phyloP scores from a whole-genome alignment of 2,888 invertebrate species.

The Himalopsyche tibetana region DNA sequence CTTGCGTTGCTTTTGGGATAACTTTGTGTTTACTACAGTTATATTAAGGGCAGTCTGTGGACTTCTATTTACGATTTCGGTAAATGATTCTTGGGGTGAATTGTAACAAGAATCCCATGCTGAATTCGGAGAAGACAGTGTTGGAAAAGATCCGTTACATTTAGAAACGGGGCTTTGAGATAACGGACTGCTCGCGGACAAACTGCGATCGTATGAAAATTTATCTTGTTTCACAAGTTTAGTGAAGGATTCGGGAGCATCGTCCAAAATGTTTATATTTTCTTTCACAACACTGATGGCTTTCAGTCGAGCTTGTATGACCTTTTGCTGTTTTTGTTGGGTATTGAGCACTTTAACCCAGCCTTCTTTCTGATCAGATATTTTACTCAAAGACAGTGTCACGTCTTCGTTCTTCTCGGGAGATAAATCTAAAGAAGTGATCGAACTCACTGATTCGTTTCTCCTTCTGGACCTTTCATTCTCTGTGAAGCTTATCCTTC shows the following conservation, averaged over 20 bases:
- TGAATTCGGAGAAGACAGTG: slow-evolving; percentile 64
- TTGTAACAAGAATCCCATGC: slow-evolving; percentile 68
- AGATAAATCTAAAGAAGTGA: slow-evolving; percentile 73
- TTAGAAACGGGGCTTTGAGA: slow-evolving; percentile 65
- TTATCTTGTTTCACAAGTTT: slow-evolving; percentile 69
- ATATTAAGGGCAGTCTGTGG: slow-evolving; percentile 71
- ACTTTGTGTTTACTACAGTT: slow-evolving; percentile 75
- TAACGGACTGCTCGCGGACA: slow-evolving; percentile 61
- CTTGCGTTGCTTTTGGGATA: slow-evolving; percentile 82
- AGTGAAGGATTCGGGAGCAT: slow-evolving; percentile 71
- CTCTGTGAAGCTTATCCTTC: slow-evolving; percentile 74
- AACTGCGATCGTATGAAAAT: slow-evolving; percentile 70
- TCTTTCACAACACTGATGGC: slow-evolving; percentile 73
- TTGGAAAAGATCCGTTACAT: slow-evolving; percentile 68
- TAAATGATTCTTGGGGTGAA: slow-evolving; percentile 39
- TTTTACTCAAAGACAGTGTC: slow-evolving; percentile 57
- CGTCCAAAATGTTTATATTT: slow-evolving; percentile 70
- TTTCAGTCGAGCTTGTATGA: slow-evolving; percentile 75
- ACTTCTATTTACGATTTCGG: background rate
- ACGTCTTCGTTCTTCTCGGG: slow-evolving; percentile 68
- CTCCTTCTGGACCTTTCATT: slow-evolving; percentile 73
- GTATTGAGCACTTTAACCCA: slow-evolving; percentile 75
- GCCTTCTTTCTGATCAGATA: slow-evolving; percentile 67
- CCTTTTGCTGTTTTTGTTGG: slow-evolving; percentile 74
- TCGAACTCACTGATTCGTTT: slow-evolving; percentile 73